Base-by-base conservation (phyloP, 2,113 vertebrate genomes). In the Setophaga coronata region DNA sequence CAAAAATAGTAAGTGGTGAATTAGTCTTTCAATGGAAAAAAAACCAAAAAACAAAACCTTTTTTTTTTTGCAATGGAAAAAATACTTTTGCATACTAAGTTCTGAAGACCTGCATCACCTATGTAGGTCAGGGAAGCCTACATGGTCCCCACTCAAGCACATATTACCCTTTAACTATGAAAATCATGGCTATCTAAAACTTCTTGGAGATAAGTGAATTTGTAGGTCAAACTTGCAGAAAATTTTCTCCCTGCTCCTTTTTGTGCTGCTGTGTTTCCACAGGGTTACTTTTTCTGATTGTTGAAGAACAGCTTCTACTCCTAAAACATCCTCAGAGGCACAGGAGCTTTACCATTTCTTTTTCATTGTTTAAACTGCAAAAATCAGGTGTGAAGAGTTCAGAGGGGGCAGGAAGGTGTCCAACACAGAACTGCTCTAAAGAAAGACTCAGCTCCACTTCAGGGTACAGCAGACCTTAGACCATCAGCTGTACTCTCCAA, bases 111-210 rank as follows among this genome's bases (percentile, higher is more conserved):
- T 62, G 13, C 1, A 48, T 13, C 31, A 56, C 7, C 10, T 19
- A 0, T 71, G 18, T 4, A 50, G 12, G 17, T 7, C 5, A 31
- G 10, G 16, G 33, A 89, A 57, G 6, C 24, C 21, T 23, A 48
- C 17, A 1, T 26, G 31, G n/a, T 62, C 13, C 11, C 21, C 1
- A 8, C 1, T 73, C 12, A 23, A 7, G 7, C 19, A 74, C 18
- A 7, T 34, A 19, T 23, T 60, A 47, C 21, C 10, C 83, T 72
- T 54, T 26, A 38, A 19, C 3, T 45, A 18, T 20, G 17, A 69
- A 80, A 80, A 42, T 3, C 60, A 6, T 14, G 26, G 3, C 2
- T 40, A 3, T 25, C 36, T 62, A 65, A 62, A 58, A 1, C 14
- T 58, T 77, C 34, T 50, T 29, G 29, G 29, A 53, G 1, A 16